Conservation (phyloP, 2,888 invertebrate genomes). For the Rugalucina vietnamica region DNA sequence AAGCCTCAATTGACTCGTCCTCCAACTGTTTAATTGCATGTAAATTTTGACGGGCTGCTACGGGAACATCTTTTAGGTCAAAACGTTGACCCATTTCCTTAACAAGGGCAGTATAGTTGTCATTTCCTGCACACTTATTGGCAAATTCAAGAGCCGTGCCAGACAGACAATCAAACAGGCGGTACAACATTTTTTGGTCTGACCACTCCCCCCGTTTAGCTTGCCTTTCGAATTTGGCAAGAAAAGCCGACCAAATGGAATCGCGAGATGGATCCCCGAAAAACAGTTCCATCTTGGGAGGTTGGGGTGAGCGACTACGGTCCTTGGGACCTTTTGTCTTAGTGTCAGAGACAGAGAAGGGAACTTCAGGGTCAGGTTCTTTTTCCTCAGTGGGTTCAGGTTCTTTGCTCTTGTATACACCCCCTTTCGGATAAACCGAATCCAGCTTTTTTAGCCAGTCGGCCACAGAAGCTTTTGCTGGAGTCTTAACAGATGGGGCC, state of each 20-base stretch:
- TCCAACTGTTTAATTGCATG: too few relatives aligned
- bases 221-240: background rate
- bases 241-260: background rate
- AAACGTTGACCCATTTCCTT: background rate
- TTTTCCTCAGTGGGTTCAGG: too few relatives aligned
- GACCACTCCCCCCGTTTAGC: background rate
- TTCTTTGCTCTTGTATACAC: too few relatives aligned
- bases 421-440: too few relatives aligned
- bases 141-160: background rate
- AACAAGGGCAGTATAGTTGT: background rate
- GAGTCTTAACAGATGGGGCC: too few relatives aligned
- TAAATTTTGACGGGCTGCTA: background rate
- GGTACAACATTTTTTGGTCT: background rate
- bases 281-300: background rate
- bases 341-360: too few relatives aligned
- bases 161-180: background rate
- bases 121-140: background rate
- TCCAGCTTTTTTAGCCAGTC: too few relatives aligned
- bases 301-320: background rate
- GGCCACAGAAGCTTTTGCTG: too few relatives aligned
- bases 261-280: background rate
- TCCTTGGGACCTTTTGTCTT: too few relatives aligned
- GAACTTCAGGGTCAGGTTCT: too few relatives aligned
- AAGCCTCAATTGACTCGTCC: background rate
- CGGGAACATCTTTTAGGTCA: background rate